Base-by-base conservation (phyloP, 2,113 vertebrate genomes). In the Solea solea region DNA sequence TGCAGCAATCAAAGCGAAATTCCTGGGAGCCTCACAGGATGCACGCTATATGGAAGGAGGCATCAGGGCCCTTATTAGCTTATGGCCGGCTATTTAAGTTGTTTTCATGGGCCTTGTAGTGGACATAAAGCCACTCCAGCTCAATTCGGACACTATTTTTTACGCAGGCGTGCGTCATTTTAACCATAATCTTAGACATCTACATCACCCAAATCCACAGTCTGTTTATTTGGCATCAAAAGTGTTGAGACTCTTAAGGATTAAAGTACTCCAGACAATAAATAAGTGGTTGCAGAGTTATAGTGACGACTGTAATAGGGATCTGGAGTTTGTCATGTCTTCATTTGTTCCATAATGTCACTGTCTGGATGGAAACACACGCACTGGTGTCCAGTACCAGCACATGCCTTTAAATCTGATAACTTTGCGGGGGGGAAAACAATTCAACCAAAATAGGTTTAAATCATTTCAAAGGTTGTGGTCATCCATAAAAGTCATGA, bases 1-100 rank as follows among this genome's bases (percentile, higher is more conserved):
- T 92, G 92, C 93, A 93, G 95, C 95, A 96, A 97, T 95, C 95
- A 95, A 95, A 93, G 92, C 94, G 91, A 94, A 93, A 96, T 97
- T 96, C 95, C 96, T 95, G 93, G 93, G 90, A 93, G 89, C 88
- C 93, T 92, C 84, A 94, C 91, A 92, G 82, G 95, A 94, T 93
- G 94, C 94, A 92, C 91, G 78, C 80, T 92, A 86, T 87, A 95
- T 93, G 92, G 84, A 86, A 80, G 93, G 91, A 80, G 93, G 91
- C 91, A 91, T 89, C 90, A 87, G 81, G 81, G 59, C 80, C 86
- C 76, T 83, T 86, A 91, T 89, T 90, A 90, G 80, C 85, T 92
- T 86, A 91, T 85, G 73, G 85, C 80, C 60, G 81, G 76, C 74
- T 74, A 92, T 89, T 87, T 81, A 90, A 79, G 85, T 83, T 86